phyloP scores from a whole-genome alignment of 2,888 invertebrate species.

The Lypha dubia region DNA sequence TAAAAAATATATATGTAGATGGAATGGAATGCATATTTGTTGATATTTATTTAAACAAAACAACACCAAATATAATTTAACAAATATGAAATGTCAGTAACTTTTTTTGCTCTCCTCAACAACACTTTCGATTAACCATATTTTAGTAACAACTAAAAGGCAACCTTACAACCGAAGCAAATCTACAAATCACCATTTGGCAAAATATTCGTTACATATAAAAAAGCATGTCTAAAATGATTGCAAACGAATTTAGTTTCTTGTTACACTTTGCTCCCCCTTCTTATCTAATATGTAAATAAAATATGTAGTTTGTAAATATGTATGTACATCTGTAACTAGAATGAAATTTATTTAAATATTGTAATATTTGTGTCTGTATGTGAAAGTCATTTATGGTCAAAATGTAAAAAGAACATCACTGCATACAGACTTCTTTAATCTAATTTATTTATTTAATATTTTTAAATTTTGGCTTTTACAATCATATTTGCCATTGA shows the following conservation, averaged over 20 bases:
- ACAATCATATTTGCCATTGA: not conserved
- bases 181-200: slow-evolving; percentile 34
- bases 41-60: slow-evolving; percentile 23
- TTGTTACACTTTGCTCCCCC: slow-evolving; percentile 30
- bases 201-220: slow-evolving; percentile 6
- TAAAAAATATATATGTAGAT: slow-evolving; percentile 27
- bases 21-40: slow-evolving; percentile 60
- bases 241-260: slow-evolving; percentile 39
- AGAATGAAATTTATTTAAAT: not conserved
- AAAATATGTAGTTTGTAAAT: slow-evolving; percentile 47
- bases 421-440: slow-evolving; percentile 25
- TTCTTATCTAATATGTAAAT: not conserved
- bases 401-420: slow-evolving; percentile 6
- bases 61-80: slow-evolving; percentile 16
- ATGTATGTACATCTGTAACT: slow-evolving; percentile 39
- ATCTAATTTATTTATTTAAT: slow-evolving; percentile 7
- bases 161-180: slow-evolving; percentile 24
- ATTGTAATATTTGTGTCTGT: slow-evolving; percentile 9
- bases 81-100: slow-evolving; percentile 14
- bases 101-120: slow-evolving; percentile 34
- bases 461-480: slow-evolving; percentile 33
- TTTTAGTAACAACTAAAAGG: slow-evolving; percentile 37
- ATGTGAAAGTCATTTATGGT: slow-evolving; percentile 5
- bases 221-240: slow-evolving; percentile 55
- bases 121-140: slow-evolving; percentile 48